Base-by-base conservation (phyloP, 2,888 invertebrate genomes). In the Phyllotreta striolata region DNA sequence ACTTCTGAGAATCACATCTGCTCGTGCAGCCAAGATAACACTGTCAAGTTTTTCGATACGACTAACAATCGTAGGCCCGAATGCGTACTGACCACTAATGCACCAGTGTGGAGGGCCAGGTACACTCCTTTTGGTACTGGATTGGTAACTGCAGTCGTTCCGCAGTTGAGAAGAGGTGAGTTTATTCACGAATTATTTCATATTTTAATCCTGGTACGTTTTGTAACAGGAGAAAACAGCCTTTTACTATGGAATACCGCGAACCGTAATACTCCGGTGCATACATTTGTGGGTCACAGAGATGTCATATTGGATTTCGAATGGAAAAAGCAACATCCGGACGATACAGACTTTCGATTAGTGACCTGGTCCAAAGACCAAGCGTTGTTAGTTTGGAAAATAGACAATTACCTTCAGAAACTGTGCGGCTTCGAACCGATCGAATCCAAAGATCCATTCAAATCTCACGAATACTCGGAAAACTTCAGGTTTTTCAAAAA, bases 331-430 rank as follows among this genome's bases (percentile, higher is more conserved):
- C 88, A 89, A 75, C 83, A 82, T 70, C 75, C 78, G 40, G 84
- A 83, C 65, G 82, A 80, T 54, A 74, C 84, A 10, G 92, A 92
- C 76, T 91, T 89, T 76, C 94, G 97, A 79, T 83, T 98, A 49
- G 90, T 97, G 0, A 96, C 96, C 1, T 98, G 97, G 97, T 95
- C 95, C 0, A 89, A 94, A 77, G 97, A 98, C 84, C 95, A 96
- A 77, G 93, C 91, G 9, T 84, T 98, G 41, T 86, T 96, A 57
- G 89, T 96, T 14, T 97, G 96, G 93, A 89, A 90, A 76, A 92
- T 96, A 76, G 94, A 95, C 78, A 89, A 92, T 43, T 89, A 90
- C 64, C 83, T 96, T 67, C 88, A 95, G 72, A 93, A 93, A 83
- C 83, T 92, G 76, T 93, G 93, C 78, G 87, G 91, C 44, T 87